phyloP scores from a whole-genome alignment of 1,140 invertebrate genomes.

The Euura lappo region DNA sequence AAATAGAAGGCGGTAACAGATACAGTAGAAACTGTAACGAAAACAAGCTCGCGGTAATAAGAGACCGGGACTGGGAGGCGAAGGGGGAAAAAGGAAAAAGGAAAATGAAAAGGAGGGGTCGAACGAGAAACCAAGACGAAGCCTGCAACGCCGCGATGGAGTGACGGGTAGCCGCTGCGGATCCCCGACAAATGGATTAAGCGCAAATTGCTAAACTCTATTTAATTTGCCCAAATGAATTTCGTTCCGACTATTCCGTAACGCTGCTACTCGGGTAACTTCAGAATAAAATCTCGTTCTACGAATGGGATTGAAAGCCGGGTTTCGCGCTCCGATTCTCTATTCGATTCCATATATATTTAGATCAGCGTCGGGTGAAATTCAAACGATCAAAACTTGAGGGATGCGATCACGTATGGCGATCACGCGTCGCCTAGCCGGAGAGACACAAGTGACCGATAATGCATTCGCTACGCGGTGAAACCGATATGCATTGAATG shows the following conservation, averaged over 20 bases:
- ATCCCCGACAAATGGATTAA: constrained; percentile 54
- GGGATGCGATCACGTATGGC: constrained; percentile 1
- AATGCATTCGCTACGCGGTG: background rate
- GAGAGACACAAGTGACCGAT: constrained; percentile 5
- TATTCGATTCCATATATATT: too few relatives aligned
- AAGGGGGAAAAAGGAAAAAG: background rate
- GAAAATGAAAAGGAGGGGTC: constrained; percentile 15
- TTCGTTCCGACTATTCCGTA: constrained; percentile 41
- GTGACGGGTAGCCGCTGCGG: constrained; percentile 38
- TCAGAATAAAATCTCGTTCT: constrained; percentile 33
- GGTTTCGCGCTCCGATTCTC: background rate
- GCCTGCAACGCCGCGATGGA: constrained; percentile 12
- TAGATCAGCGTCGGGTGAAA: constrained; percentile 11
- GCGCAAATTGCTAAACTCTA: constrained; percentile 55
- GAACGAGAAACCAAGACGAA: constrained; percentile 15
- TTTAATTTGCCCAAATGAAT: constrained; percentile 56
- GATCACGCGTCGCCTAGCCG: background rate
- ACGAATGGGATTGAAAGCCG: constrained; percentile 11
- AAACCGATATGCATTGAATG: background rate
- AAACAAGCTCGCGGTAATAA: too few relatives aligned
- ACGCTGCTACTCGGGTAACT: constrained; percentile 24
- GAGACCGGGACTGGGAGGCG: background rate
- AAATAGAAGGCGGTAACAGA: background rate
- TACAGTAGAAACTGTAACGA: background rate
- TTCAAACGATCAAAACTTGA: constrained; percentile 7